phyloP scores from a whole-genome alignment of 1,140 invertebrate species.

The Rhizoglyphus robini region DNA sequence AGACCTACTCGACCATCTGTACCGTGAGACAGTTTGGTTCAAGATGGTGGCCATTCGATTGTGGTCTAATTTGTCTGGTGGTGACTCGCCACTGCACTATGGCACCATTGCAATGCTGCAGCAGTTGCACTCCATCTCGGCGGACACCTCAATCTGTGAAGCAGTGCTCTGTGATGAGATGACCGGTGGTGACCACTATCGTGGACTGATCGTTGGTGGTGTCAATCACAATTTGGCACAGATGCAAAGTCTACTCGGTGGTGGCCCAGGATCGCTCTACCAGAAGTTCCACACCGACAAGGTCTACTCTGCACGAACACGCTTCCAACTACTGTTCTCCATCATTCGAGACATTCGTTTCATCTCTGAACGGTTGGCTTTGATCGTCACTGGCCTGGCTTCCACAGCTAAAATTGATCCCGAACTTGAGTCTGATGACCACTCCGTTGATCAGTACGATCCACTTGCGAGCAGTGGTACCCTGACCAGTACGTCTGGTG shows the following conservation, averaged over 20 bases:
- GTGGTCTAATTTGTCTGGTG: slow-evolving; percentile 50
- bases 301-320: neutral
- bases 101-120: slow-evolving; percentile 52
- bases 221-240: slow-evolving; percentile 41
- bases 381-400: neutral
- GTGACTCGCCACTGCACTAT: slow-evolving; percentile 43
- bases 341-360: neutral
- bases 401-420: neutral
- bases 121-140: slow-evolving; percentile 52
- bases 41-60: slow-evolving; percentile 48
- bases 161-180: slow-evolving; percentile 48
- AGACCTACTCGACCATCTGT: slow-evolving; percentile 25
- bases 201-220: neutral
- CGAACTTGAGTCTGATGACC: neutral
- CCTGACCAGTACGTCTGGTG: neutral
- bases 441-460: neutral
- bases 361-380: slow-evolving; percentile 4
- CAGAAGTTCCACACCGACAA: neutral
- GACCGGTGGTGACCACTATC: slow-evolving; percentile 28
- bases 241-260: no score
- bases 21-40: slow-evolving; percentile 26
- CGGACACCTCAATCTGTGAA: slow-evolving; percentile 47
- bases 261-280: no score
- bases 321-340: neutral
- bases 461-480: neutral